Base-by-base conservation (phyloP, 1,140 invertebrate genomes). In the Littorina saxatilis region DNA sequence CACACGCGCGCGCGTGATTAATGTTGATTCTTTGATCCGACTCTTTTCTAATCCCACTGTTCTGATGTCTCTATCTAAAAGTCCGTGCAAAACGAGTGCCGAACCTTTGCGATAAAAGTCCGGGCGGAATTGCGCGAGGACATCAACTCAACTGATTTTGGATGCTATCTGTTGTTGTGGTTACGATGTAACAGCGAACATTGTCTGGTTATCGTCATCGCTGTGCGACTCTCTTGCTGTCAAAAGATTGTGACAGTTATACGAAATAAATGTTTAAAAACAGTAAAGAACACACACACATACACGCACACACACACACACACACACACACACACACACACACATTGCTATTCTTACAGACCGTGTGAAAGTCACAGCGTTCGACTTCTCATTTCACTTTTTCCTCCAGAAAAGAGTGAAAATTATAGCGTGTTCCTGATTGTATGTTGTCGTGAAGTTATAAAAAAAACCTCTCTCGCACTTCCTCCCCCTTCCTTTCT, bases 231-330 rank as follows among this genome's bases (percentile, higher is more conserved):
- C 47, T 52, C 13, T 52, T 52, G 47, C 47, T 1, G 47, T 20
- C 47, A 11, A 15, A 11, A 52, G 13, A 11, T 20, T 52, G 13
- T 20, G 13, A 15, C 47, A n/a, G n/a, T n/a, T 20, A 52, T 15
- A 52, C 1, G 47, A 52, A 52, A 15, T 52, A 52, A 11, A 52
- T 52, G 13, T 15, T 11, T 52, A 15, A 52, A 52, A 15, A 20
- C 13, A 52, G 23, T 20, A 20, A 52, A 20, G 13, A 15, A 15
- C 1, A 52, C 47, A 1, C 47, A 52, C 47, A 63, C 61, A 23
- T 27, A 63, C 2, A 63, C 61, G 27, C 61, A 63, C 61, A 63
- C 61, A 63, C 61, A 63, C 61, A 63, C 61, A 3, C 61, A 3
- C 61, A 3, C 61, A 3, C 61, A 3, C 61, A 27, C 61, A 63